These are phyloP conservation scores for Agonopterix alstromeriana DNA, from an alignment of 2,888 invertebrate genomes.

Conservation along the genomic window DNA sequence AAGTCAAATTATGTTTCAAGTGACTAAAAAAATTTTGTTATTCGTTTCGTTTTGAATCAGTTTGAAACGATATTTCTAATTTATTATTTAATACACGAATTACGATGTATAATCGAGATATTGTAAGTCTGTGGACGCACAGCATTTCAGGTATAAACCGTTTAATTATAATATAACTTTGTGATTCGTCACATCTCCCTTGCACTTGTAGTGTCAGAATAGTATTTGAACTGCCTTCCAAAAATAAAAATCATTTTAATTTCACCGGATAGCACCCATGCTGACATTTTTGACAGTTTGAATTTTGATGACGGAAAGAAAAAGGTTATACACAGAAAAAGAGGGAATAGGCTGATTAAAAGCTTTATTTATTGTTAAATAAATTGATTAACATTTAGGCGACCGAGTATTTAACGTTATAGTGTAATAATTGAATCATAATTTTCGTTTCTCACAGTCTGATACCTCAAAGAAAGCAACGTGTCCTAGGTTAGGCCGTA, in stretches of 20 bases:
- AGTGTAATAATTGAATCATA: slow-evolving; percentile 33
- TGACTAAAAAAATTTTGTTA: too few relatives aligned
- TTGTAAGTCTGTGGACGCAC: too few relatives aligned
- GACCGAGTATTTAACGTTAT: slow-evolving; percentile 32
- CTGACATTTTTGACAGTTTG: slow-evolving; percentile 68
- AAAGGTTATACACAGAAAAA: slow-evolving; percentile 73
- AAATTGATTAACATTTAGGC: slow-evolving; percentile 32
- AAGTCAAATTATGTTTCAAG: too few relatives aligned
- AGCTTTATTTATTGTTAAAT: slow-evolving; percentile 39
- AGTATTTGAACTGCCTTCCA: too few relatives aligned
- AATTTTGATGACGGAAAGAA: slow-evolving; percentile 75
- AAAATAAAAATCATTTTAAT: neutral
- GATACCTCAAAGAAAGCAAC: slow-evolving; percentile 52
- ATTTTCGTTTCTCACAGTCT: slow-evolving; percentile 39
- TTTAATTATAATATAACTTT: too few relatives aligned
- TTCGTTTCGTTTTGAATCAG: too few relatives aligned
- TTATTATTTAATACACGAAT: too few relatives aligned
- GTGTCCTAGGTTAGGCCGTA: slow-evolving; percentile 75
- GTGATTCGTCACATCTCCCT: too few relatives aligned
- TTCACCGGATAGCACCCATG: slow-evolving; percentile 28
- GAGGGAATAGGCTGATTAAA: slow-evolving; percentile 63
- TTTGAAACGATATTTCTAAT: too few relatives aligned
- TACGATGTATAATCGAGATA: too few relatives aligned
- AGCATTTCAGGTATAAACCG: too few relatives aligned
- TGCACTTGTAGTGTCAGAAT: too few relatives aligned